A percentile compares a stretch with the other conserved stretches of the same genome.
Evolutionary conservation across 64 coral and sea anemone genomes (phyloP).

Genomic region (Pocillopora verrucosa): DNA sequence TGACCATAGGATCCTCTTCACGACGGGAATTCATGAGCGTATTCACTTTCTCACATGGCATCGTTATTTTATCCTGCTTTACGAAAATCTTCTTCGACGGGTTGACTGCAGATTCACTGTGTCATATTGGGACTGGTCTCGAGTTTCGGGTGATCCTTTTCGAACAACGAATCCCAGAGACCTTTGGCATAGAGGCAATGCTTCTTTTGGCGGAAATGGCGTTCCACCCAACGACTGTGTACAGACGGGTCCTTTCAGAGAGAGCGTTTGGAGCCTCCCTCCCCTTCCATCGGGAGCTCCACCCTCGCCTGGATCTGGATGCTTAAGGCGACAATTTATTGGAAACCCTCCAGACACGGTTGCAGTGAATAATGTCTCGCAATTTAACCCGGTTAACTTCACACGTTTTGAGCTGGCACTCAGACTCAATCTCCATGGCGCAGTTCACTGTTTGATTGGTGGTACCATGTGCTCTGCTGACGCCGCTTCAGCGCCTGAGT

Average conservation of each 20-base stretch:
- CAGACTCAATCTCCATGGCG: neutral
- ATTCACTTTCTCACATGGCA: conserved; percentile 49
- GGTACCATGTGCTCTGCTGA: conserved; percentile 45
- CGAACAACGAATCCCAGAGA: neutral
- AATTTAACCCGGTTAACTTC: neutral
- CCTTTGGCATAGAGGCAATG: conserved; percentile 30
- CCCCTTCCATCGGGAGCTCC: neutral
- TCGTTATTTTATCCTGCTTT: conserved; percentile 58
- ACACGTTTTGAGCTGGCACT: neutral
- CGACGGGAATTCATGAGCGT: neutral
- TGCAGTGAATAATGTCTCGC: neutral
- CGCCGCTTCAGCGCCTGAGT: conserved; percentile 49
- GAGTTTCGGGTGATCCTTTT: neutral
- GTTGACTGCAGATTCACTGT: conserved; percentile 60
- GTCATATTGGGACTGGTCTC: conserved; percentile 66
- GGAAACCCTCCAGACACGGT: neutral
- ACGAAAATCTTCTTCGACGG: conserved; percentile 57
- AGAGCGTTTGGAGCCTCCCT: conserved; percentile 8
- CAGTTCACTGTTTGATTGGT: conserved; percentile 34
- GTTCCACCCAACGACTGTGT: neutral
- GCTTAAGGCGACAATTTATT: conserved; percentile 31
- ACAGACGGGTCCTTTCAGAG: conserved; percentile 43
- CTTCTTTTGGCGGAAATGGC: conserved; percentile 57
- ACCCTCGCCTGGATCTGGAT: neutral
- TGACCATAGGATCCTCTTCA: neutral